These are phyloP conservation scores for Cheilosia grossa DNA, from an alignment of 2,888 invertebrate genomes.

Conservation along the genomic window DNA sequence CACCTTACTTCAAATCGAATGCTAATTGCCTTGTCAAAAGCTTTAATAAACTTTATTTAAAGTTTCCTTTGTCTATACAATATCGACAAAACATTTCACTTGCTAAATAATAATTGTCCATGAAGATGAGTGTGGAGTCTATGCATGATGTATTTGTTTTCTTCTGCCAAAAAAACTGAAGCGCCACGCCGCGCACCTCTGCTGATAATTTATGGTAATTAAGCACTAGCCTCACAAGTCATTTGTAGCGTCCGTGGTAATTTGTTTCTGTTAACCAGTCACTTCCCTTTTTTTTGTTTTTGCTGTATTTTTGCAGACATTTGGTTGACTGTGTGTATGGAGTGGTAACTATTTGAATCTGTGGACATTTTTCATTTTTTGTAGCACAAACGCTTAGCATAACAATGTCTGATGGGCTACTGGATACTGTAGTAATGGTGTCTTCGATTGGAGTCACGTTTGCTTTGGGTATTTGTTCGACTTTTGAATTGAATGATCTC, in stretches of 20 bases:
- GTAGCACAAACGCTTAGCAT: conserved; percentile 46
- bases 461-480: conserved; percentile 43
- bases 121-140: conserved; percentile 37
- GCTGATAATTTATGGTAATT: conserved; percentile 62
- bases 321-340: conserved; percentile 13
- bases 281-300: conserved; percentile 44
- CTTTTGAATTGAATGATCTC: conserved; percentile 32
- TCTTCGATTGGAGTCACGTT: conserved; percentile 39
- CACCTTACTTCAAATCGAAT: background rate
- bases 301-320: conserved; percentile 29
- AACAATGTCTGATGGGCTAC: conserved; percentile 21
- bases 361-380: conserved; percentile 1
- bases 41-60: background rate
- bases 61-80: background rate
- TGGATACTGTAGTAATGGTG: background rate
- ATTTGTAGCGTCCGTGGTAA: conserved; percentile 33
- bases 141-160: background rate
- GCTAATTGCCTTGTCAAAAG: background rate
- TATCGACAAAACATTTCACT: conserved; percentile 12
- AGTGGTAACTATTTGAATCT: conserved; percentile 24
- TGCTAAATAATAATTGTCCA: conserved; percentile 12
- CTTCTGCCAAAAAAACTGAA: conserved; percentile 21
- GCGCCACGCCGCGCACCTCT: conserved; percentile 25
- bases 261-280: conserved; percentile 35
- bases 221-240: conserved; percentile 34